Evolutionary conservation across 1,140 invertebrate genomes (phyloP).

Genomic region (Diachasma alloeum): DNA sequence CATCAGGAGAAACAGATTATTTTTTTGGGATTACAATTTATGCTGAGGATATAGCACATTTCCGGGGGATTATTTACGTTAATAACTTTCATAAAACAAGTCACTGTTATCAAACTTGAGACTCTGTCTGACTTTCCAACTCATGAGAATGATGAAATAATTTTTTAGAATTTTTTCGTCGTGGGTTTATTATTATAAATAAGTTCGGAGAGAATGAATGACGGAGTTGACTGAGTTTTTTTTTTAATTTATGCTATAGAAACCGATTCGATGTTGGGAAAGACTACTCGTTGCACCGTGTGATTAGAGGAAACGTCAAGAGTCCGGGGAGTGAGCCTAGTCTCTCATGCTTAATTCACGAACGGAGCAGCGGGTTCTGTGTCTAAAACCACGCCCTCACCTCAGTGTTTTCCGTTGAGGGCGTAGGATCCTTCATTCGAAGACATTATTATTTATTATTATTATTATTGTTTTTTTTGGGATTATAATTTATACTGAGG

Average conservation of each 20-base stretch:
- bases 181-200: too few species aligned
- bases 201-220: too few species aligned
- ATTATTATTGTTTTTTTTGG: too few species aligned
- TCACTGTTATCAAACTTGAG: too few species aligned
- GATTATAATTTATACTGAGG: background rate
- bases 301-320: background rate
- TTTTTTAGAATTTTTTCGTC: too few species aligned
- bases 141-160: too few species aligned
- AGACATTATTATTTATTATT: conserved; percentile 3
- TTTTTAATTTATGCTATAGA: too few species aligned
- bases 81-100: too few species aligned
- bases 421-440: background rate
- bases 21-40: background rate
- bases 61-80: too few species aligned
- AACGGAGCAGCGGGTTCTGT: background rate
- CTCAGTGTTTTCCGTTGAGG: background rate
- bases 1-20: background rate
- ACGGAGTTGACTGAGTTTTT: too few species aligned
- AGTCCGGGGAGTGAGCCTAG: background rate
- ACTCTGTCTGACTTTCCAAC: too few species aligned
- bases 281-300: background rate
- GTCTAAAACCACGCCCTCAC: conserved; percentile 12
- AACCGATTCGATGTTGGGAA: background rate
- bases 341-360: conserved; percentile 1
- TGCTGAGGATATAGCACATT: too few species aligned